phyloP scores from a whole-genome alignment of 2,888 invertebrate genomes.

The Gymnoscelis rufifasciata region DNA sequence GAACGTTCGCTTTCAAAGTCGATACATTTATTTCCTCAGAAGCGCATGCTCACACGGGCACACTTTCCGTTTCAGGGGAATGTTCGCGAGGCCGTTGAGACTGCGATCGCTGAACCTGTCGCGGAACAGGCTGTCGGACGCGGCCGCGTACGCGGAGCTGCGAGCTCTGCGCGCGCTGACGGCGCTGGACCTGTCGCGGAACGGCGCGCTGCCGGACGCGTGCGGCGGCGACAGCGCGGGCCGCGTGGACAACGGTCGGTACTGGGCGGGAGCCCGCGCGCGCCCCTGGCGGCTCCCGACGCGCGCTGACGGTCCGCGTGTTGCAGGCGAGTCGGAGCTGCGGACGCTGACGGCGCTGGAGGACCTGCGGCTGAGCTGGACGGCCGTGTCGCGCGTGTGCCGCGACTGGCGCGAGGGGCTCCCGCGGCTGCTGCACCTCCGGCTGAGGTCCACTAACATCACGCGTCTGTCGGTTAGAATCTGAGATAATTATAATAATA shows the following conservation, averaged over 20 bases:
- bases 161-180: conserved; percentile 13
- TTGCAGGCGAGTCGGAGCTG: conserved; percentile 15
- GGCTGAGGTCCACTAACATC: conserved; percentile 9
- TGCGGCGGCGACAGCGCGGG: conserved; percentile 21
- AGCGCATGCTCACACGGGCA: background rate
- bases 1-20: too few relatives aligned
- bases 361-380: conserved; percentile 6
- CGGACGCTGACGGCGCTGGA: background rate
- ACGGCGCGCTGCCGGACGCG: conserved; percentile 32
- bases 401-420: conserved; percentile 25
- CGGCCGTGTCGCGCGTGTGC: conserved; percentile 20
- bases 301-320: background rate
- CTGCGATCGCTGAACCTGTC: conserved; percentile 30
- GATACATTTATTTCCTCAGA: too few relatives aligned
- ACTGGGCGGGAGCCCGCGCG: background rate
- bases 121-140: conserved; percentile 27
- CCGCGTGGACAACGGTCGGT: conserved; percentile 6
- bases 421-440: conserved; percentile 7
- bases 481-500: too few relatives aligned
- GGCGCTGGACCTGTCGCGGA: conserved; percentile 27
- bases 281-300: background rate
- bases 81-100: conserved; percentile 24
- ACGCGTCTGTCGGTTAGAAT: conserved; percentile 3
- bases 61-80: conserved; percentile 24
- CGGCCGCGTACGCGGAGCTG: conserved; percentile 19